Evolutionary conservation across 30 jellyfish, hydroid and myxozoan genomes (phyloP), one percentile per base, ranked within the genome.

Genomic region (Aurelia coerulea): DNA sequence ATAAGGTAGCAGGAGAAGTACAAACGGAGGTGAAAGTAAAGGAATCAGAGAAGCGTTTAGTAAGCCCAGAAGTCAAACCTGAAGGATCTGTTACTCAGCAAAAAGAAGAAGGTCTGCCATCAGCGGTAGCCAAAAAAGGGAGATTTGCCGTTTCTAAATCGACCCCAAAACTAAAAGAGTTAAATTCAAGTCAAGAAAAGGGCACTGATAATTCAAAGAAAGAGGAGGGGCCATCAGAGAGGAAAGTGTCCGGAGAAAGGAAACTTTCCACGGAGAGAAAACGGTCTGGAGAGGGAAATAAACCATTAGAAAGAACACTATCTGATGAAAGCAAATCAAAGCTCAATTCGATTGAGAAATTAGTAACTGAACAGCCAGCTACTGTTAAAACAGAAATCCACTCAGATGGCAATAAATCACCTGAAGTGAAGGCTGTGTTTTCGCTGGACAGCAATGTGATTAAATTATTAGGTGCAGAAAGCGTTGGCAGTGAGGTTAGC

Each of bases 61-160:
- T 9, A 29, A 29, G 63, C 46, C n/a, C 2, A 16, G 58, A 70
- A 70, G 14, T 35, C 9, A 13, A 70, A 10, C 37, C 14, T 16
- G 62, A 35, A 32, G 46, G 11, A 3, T 17, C 54, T 14, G 60
- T 39, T 9, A 51, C 62, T 3, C 63, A 42, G 62, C 56, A 46
- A 46, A 46, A 46, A 46, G 56, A 46, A 0, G 80, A 32, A 33
- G 18, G 65, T 3, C 41, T 33, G 72, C 5, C 86, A 2, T 14
- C 65, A 9, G 75, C 23, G 62, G 31, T 16, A 35, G 39, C 72
- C 32, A 64, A 33, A 60, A 66, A 37, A 23, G 89, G 78, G 10
- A 64, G 89, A 64, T 79, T 79, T 64, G 68, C 89, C 29, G 74
- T 79, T 23, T 79, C 89, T 6, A 79, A 79, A 64, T 17, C 67